Percentiles rank a stretch among this genome's conserved stretches.
phyloP scores from a whole-genome alignment of 2,888 invertebrate species.

The Drosophila mayaguana region DNA sequence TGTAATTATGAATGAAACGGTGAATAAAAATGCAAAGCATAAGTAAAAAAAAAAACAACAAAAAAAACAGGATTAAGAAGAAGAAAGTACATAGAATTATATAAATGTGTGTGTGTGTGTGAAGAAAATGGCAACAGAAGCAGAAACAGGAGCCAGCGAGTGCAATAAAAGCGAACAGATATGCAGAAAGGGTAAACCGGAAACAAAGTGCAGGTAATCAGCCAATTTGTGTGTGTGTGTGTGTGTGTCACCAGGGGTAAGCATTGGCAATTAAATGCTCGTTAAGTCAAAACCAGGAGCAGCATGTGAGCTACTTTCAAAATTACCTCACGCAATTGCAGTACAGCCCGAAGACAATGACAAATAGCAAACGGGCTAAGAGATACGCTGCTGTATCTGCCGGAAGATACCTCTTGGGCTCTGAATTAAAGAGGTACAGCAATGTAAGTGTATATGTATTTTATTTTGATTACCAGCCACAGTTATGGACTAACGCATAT shows the following conservation, averaged over 20 bases:
- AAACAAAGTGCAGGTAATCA: slow-evolving; percentile 58
- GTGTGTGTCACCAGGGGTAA: slow-evolving; percentile 55
- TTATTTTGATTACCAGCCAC: too few species aligned
- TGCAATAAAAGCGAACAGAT: slow-evolving; percentile 56
- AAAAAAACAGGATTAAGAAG: not conserved
- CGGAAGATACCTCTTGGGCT: not conserved
- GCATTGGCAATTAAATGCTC: slow-evolving; percentile 74
- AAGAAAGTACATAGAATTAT: not conserved
- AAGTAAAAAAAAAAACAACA: slow-evolving; percentile 13
- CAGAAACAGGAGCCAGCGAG: slow-evolving; percentile 15
- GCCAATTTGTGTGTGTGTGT: slow-evolving; percentile 12
- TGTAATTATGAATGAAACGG: slow-evolving; percentile 71
- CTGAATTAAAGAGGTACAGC: not conserved
- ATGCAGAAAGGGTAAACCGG: slow-evolving; percentile 63
- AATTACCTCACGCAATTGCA: slow-evolving; percentile 58
- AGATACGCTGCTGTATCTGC: not conserved
- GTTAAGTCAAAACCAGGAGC: slow-evolving; percentile 64
- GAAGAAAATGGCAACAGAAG: slow-evolving; percentile 14
- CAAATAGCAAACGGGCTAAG: not conserved
- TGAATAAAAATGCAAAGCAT: slow-evolving; percentile 37
- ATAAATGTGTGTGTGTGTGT: not conserved
- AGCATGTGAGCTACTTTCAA: slow-evolving; percentile 54
- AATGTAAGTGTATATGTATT: not conserved
- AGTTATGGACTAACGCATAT: not conserved
- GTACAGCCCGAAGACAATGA: slow-evolving; percentile 19